Base-by-base conservation (phyloP, 2,888 invertebrate species). In the Neuroscelio doddi region DNA sequence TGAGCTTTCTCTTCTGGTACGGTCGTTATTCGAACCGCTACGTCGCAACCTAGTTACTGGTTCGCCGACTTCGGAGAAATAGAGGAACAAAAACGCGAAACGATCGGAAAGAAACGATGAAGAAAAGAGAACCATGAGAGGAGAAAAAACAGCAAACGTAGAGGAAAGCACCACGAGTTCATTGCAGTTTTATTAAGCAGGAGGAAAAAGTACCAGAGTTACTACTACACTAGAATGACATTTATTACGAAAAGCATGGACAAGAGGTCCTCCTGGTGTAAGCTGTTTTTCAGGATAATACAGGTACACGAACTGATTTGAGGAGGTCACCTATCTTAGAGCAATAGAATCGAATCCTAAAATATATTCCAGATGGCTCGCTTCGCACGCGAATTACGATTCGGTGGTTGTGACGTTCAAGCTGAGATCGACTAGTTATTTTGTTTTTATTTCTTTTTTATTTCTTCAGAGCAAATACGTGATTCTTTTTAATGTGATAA, bases 121-220 rank as follows among this genome's bases (percentile, higher is more conserved):
- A 57, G 44, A 39, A 39, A 30, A 38, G 29, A 64, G 15, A 34
- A 10, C 17, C 24, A 12, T 10, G 10, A 12, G 12, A 12, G 12
- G 10, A 12, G 12, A 4, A 12, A 12, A 12, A 32, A 32, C 46
- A 45, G 57, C n/a, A n/a, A n/a, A 8, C 32, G 34, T 17, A 26
- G 17, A 12, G 30, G 30, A 26, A 36, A 29, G 24, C 16, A 1
- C 42, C 30, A 30, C 24, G 47, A 57, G 62, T 64, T 45, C 51
- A 72, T 74, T 70, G 72, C 66, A 69, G 71, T 72, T 75, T 73
- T 72, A 72, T 72, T 71, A 72, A 69, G 70, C 69, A 57, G 62
- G 59, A 66, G 62, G 61, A 64, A 71, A 67, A 70, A 64, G 64
- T 55, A 44, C 64, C 56, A 44, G 50, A 30, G 53, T 64, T 53